Evolutionary conservation across 2,113 vertebrate species (phyloP).

Genomic region (Alligator sinensis): DNA sequence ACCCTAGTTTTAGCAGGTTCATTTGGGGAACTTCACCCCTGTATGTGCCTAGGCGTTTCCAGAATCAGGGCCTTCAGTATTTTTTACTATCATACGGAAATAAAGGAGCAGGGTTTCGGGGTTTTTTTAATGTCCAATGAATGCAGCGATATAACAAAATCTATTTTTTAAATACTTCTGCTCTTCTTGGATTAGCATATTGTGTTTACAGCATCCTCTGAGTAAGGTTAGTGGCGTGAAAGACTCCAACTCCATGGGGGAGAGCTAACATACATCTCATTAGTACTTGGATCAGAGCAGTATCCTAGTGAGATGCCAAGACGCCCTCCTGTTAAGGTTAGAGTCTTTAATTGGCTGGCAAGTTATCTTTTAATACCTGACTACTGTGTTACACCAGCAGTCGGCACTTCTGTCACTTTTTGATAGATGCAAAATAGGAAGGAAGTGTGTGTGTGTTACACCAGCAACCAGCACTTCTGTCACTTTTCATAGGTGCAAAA

Average conservation of each 20-base stretch:
- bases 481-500: too few relatives aligned
- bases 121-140: neutral
- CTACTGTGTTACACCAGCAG: neutral
- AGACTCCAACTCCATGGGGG: neutral
- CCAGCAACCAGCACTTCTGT: too few relatives aligned
- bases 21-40: neutral
- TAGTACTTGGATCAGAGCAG: neutral
- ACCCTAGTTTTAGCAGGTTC: neutral
- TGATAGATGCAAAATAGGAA: too few relatives aligned
- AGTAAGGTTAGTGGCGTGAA: slow-evolving; percentile 38
- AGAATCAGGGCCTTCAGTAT: neutral
- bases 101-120: neutral
- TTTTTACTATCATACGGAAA: neutral
- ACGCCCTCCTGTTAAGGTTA: slow-evolving; percentile 28
- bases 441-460: neutral
- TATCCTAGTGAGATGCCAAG: slow-evolving; percentile 42
- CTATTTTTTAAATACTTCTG: slow-evolving; percentile 15
- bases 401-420: too few relatives aligned
- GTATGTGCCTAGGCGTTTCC: neutral
- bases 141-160: neutral
- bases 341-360: neutral
- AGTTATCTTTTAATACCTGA: slow-evolving; percentile 1
- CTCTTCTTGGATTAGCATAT: slow-evolving; percentile 25
- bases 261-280: slow-evolving; percentile 15
- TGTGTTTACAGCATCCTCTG: slow-evolving; percentile 36